Base-by-base conservation (phyloP, 2,888 invertebrate species). In the Brachyptera putata region DNA sequence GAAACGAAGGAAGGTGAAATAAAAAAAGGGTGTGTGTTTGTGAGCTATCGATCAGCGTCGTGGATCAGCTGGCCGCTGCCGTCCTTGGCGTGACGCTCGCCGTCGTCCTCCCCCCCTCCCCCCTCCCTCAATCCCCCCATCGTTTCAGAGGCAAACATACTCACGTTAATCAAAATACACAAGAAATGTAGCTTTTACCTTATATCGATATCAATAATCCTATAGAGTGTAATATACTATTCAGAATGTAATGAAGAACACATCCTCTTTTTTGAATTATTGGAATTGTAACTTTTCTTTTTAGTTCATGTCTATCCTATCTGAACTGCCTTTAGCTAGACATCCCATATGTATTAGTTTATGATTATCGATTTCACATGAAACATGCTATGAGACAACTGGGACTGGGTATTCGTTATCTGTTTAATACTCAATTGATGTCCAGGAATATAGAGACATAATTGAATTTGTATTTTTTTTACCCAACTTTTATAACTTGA, bases 81-180 rank as follows among this genome's bases (percentile, higher is more conserved):
- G 46, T 2, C 46, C 46, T 46, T 46, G 46, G 46, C 46, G 46
- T 46, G 46, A 46, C 46, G 46, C 46, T 46, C 41, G 21, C 41
- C 37, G 37, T 37, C 37, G 37, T 13, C 11, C 3, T 9, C 13
- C 16, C 37, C 41, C 21, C 46, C 46, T 11, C n/a, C 22, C 24
- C 46, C 46, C 22, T 24, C 46, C 46, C 46, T 43, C 18, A 39
- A 3, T 11, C 9, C 14, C 39, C 11, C 7, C 9, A 43, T 9
- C 18, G 14, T 16, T 21, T 4, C 16, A n/a, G n/a, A n/a, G 43
- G 43, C 14, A n/a, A 39, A 46, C 24, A 46, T 24, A 46, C 46
- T 46, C 46, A 21, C 22, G n/a, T 46, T 46, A 46, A 46, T 46
- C 22, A 46, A 46, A 46, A 21, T 46, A 24, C 22, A n/a, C 46